Conservation (phyloP, 2,113 vertebrate species). For the Corythaeola cristata region DNA sequence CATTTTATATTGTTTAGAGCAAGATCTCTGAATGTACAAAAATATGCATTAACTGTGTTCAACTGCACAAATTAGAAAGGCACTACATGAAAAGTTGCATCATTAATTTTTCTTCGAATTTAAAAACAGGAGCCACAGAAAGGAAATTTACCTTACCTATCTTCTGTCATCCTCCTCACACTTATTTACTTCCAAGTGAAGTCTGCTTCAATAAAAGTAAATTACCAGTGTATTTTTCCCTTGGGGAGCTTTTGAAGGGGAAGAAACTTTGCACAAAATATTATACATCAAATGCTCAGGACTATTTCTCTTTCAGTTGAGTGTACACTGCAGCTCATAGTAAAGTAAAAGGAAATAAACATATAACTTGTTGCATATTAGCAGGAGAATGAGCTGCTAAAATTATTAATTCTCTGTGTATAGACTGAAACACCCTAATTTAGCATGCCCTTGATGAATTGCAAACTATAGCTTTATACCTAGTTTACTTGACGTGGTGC, state of each 20-base stretch:
- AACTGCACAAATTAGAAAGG: neutral
- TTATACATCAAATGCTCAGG: neutral
- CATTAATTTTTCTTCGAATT: neutral
- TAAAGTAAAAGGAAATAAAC: neutral
- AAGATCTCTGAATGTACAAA: neutral
- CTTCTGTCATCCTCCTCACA: neutral
- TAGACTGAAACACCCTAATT: neutral
- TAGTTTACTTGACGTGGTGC: neutral
- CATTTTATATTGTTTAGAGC: neutral
- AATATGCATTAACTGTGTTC: neutral
- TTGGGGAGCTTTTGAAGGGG: neutral
- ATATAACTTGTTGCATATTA: neutral
- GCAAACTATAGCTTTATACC: neutral
- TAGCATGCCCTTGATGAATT: neutral
- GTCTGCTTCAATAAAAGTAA: neutral
- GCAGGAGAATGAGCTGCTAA: neutral
- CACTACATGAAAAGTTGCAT: neutral
- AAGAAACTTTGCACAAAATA: neutral
- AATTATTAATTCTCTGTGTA: neutral
- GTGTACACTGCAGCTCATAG: neutral
- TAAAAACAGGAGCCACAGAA: neutral
- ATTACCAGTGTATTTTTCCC: neutral
- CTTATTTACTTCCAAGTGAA: neutral
- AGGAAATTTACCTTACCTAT: neutral
- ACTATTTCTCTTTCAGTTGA: neutral